Conservation (phyloP, 2,888 invertebrate genomes). For the Drosophila glabriapex region DNA sequence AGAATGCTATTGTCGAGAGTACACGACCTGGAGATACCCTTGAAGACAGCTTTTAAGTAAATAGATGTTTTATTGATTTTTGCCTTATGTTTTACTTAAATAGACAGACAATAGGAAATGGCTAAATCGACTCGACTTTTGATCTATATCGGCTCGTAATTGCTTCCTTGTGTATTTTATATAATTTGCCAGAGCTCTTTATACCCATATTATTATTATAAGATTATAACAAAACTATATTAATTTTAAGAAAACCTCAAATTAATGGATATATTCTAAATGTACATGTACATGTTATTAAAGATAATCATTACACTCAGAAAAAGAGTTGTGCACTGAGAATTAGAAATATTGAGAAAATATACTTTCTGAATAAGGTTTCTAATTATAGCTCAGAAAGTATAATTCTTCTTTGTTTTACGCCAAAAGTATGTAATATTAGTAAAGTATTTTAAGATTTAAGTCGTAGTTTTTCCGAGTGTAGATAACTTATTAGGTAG, state of each 20-base stretch:
- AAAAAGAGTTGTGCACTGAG: background rate
- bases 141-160: background rate
- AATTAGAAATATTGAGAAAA: too few species aligned
- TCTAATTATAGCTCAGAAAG: too few species aligned
- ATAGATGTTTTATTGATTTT: background rate
- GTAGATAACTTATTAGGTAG: background rate
- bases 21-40: background rate
- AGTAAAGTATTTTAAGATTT: background rate
- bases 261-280: background rate
- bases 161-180: background rate
- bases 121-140: background rate
- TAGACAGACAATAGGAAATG: background rate
- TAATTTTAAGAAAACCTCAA: background rate
- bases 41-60: background rate
- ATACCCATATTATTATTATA: background rate
- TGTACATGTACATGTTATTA: background rate
- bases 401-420: background rate
- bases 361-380: too few species aligned
- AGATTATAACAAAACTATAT: background rate
- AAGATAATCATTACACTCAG: background rate
- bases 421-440: background rate
- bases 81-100: background rate
- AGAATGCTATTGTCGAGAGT: background rate
- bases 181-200: background rate
- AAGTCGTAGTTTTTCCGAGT: background rate